A percentile compares a stretch with the other conserved stretches of the same genome.
Evolutionary conservation across 37 sponge, comb jelly and placozoan genomes (phyloP).

Genomic region (Mnemiopsis leidyi): DNA sequence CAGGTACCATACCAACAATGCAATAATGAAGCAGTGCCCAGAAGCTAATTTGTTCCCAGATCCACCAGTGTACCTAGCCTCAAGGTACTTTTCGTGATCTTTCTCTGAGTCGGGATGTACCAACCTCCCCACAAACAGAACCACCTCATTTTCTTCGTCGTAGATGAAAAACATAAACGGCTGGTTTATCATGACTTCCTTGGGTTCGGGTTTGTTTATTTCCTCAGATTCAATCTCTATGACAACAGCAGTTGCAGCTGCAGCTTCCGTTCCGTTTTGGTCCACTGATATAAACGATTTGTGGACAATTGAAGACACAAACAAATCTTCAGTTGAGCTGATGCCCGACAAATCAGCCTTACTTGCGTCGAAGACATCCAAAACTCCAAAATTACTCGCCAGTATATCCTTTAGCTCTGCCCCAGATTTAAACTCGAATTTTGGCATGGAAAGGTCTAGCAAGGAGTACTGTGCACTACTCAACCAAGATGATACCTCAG

Average conservation of each 20-base stretch:
- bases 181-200: conserved; percentile 29
- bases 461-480: not conserved
- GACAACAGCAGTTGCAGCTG: conserved; percentile 60
- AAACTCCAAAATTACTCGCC: not conserved
- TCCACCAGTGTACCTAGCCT: not conserved
- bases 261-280: conserved; percentile 63
- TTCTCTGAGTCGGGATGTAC: not conserved
- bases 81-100: not conserved
- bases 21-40: too few species aligned
- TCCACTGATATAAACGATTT: conserved; percentile 35
- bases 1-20: too few species aligned
- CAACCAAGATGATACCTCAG: conserved; percentile 24
- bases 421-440: conserved; percentile 24
- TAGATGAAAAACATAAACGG: conserved; percentile 65
- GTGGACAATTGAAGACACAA: conserved; percentile 32
- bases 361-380: not conserved
- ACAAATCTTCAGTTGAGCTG: not conserved
- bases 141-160: not conserved
- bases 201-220: not conserved
- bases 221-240: not conserved
- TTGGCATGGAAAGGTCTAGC: conserved; percentile 46
- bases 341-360: conserved; percentile 61
- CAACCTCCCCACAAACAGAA: conserved; percentile 47
- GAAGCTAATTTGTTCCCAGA: too few species aligned
- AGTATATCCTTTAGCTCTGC: not conserved